Base-by-base conservation (phyloP, 2,888 invertebrate genomes). In the Lordiphosa andalusiaca region DNA sequence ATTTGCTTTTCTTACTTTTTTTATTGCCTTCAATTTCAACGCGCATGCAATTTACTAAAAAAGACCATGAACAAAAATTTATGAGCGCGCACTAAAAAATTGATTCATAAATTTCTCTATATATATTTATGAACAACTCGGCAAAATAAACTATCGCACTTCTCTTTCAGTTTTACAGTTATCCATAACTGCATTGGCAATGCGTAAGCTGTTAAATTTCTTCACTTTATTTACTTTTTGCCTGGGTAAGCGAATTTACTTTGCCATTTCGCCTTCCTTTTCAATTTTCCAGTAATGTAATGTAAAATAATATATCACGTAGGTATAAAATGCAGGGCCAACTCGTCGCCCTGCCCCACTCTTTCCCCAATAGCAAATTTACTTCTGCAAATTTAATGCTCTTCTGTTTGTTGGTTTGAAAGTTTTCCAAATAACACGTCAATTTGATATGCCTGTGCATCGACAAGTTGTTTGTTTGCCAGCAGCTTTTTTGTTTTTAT, bases 241-340 rank as follows among this genome's bases (percentile, higher is more conserved):
- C 5, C 36, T 39, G 49, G 23, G 54, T 47, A 39, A 47, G 47
- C 52, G 53, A 50, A 59, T 58, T 61, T 70, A 38, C 54, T 58
- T 42, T 63, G 40, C 44, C 54, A 55, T 57, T 65, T 65, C 50
- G 53, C 38, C 63, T 57, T 47, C 10, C 63, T 73, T 71, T 71
- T 73, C 71, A 73, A 70, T 71, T 70, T 71, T 51, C 52, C 60
- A 23, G 60, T 70, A 63, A 44, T 30, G 30, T 9, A 57, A 73
- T 70, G 57, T 39, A 54, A 67, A 62, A 70, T 73, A 71, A 70
- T 73, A 71, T 63, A 71, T 71, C 71, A 71, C 73, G 70, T 63
- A 63, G 53, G 44, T 40, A 36, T 12, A 46, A 21, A 42, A 54
- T 48, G 25, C 37, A 36, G 47, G 49, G 16, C 41, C 16, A 41